Conservation (phyloP, 1,140 invertebrate genomes). For the Drosophila simulans region DNA sequence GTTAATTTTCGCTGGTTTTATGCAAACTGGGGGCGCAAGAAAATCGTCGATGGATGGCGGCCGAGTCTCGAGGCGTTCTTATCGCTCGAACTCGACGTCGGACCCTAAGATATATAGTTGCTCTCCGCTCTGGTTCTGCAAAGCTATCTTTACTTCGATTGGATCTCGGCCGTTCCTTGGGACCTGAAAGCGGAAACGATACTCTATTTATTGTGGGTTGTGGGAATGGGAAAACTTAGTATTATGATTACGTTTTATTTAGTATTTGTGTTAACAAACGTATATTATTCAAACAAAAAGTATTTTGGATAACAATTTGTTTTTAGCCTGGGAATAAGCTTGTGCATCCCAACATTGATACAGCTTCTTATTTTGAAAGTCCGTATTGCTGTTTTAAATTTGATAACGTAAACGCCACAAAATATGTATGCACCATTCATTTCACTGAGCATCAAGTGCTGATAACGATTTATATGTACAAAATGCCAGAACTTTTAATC, state of each 20-base stretch:
- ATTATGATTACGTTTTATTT: neutral
- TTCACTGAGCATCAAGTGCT: neutral
- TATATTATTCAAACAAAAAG: no score
- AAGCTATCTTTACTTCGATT: slow-evolving; percentile 2
- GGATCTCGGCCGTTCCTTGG: slow-evolving; percentile 4
- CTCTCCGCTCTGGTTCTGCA: slow-evolving; percentile 5
- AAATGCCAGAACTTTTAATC: neutral
- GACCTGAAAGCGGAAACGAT: slow-evolving; percentile 10
- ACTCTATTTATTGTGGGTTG: slow-evolving; percentile 1
- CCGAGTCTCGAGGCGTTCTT: slow-evolving; percentile 70
- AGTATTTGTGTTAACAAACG: neutral
- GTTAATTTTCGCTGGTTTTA: slow-evolving; percentile 84
- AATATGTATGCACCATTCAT: slow-evolving; percentile 2
- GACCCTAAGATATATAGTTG: slow-evolving; percentile 18
- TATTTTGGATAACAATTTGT: no score
- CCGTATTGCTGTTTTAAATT: no score
- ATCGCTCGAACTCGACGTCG: slow-evolving; percentile 61
- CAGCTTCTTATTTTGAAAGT: no score
- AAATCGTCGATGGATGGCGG: slow-evolving; percentile 64
- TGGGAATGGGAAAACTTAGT: neutral
- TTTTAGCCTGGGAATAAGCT: no score
- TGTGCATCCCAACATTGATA: no score
- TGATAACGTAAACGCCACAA: neutral
- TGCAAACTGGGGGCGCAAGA: slow-evolving; percentile 79
- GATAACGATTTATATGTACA: neutral